A percentile compares a stretch with the other conserved stretches of the same genome.
Evolutionary conservation across 2,797 vertebrate genomes (phyloP).

Genomic region (Micromesistius poutassou): DNA sequence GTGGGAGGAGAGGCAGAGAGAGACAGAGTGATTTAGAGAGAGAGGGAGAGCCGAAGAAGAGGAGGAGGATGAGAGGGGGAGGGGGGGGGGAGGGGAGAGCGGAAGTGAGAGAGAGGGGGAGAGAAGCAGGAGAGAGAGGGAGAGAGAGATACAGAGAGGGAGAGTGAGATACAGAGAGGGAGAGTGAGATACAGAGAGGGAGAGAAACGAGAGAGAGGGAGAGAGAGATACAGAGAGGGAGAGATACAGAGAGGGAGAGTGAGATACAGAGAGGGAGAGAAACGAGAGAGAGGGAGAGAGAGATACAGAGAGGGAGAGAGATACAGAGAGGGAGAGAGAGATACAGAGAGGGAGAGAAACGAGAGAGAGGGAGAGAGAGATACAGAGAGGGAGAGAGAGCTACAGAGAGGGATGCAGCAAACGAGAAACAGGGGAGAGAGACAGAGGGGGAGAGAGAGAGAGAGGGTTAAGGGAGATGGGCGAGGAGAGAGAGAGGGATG

Average conservation of each 20-base stretch:
- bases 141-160: too few species aligned
- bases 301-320: conserved; percentile 25
- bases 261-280: conserved; percentile 11
- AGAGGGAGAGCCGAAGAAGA: conserved; percentile 3
- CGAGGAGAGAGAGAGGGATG: too few species aligned
- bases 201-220: not conserved
- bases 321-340: not conserved
- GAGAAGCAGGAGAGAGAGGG: too few species aligned
- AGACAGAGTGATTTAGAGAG: conserved; percentile 38
- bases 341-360: too few species aligned
- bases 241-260: too few species aligned
- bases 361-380: too few species aligned
- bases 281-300: conserved; percentile 38
- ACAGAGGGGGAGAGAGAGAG: not conserved
- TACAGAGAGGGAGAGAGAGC: too few species aligned
- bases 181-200: not conserved
- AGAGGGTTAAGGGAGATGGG: too few species aligned
- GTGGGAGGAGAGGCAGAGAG: conserved; percentile 11
- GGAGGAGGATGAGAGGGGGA: too few species aligned
- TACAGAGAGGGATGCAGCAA: too few species aligned
- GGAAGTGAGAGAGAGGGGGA: too few species aligned
- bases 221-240: not conserved
- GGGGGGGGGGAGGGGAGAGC: too few species aligned
- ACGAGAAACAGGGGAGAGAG: not conserved
- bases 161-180: not conserved